A percentile compares a stretch with the other conserved stretches of the same genome.
Conservation (phyloP, 2,888 invertebrate species). For the Pegoplata infirma region DNA sequence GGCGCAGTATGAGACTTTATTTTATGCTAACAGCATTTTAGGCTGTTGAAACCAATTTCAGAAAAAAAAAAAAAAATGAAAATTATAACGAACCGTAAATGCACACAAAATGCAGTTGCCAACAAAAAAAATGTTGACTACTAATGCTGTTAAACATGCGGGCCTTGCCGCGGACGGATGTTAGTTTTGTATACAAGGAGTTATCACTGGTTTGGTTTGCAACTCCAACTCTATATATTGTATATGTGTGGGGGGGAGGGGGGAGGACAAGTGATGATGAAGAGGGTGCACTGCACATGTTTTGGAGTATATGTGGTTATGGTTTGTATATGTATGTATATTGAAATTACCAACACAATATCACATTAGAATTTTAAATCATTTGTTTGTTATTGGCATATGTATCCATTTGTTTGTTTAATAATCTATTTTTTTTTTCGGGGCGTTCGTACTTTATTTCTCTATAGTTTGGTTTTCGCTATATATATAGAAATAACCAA, state of each 20-base stretch:
- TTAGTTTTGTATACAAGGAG: conserved; percentile 1
- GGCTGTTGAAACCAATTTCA: neutral
- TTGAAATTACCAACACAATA: conserved; percentile 64
- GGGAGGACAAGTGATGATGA: too few relatives aligned
- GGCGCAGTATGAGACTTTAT: conserved; percentile 37
- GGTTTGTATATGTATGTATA: conserved; percentile 32
- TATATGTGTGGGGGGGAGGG: neutral
- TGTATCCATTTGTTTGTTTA: neutral
- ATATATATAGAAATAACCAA: neutral
- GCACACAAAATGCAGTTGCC: conserved; percentile 41
- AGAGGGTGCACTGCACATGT: neutral
- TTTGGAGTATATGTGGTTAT: conserved; percentile 1
- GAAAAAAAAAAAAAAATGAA: conserved; percentile 14
- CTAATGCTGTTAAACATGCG: conserved; percentile 38
- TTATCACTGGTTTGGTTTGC: conserved; percentile 20
- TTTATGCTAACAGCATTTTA: conserved; percentile 41
- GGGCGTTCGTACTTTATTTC: neutral
- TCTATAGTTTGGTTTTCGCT: neutral
- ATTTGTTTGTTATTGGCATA: conserved; percentile 61
- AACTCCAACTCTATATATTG: neutral
- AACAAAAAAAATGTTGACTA: conserved; percentile 33
- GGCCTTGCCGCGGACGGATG: neutral
- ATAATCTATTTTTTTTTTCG: conserved; percentile 24
- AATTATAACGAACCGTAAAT: conserved; percentile 34
- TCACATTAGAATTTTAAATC: conserved; percentile 70